Conservation (phyloP, 2,113 vertebrate species). For the Onychostruthus taczanowskii region DNA sequence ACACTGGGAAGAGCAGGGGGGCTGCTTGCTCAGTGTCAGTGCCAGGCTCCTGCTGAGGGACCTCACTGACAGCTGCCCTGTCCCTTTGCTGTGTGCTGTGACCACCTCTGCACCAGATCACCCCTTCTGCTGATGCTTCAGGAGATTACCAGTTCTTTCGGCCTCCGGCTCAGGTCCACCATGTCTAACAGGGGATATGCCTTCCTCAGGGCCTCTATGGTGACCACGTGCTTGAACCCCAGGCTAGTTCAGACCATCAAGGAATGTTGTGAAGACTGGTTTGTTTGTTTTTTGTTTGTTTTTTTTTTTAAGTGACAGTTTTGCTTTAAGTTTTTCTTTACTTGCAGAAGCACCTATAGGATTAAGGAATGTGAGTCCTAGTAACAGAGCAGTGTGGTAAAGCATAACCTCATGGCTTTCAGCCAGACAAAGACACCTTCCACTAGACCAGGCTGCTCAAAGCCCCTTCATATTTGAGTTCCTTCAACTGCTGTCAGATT, state of each 20-base stretch:
- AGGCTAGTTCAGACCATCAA: constrained; percentile 76
- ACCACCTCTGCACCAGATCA: not conserved
- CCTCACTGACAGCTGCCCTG: not conserved
- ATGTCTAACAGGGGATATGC: constrained; percentile 90
- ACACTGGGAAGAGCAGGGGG: rapidly evolving
- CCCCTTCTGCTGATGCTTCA: not conserved
- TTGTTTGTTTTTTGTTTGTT: not conserved
- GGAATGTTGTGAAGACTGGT: not conserved
- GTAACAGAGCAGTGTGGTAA: not conserved
- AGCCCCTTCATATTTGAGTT: not conserved
- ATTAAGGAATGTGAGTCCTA: not conserved
- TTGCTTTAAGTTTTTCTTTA: not conserved
- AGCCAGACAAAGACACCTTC: not conserved
- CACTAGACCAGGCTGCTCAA: not conserved
- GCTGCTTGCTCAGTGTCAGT: not conserved
- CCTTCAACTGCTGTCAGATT: not conserved
- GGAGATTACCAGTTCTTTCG: constrained; percentile 79
- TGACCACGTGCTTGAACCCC: constrained; percentile 88
- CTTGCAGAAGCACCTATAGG: not conserved
- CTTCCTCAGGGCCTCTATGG: constrained; percentile 85
- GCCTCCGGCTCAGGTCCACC: constrained; percentile 89
- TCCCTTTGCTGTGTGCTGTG: not conserved
- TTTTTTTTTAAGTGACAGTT: not conserved
- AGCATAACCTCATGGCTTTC: not conserved
- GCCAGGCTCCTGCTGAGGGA: not conserved